These are phyloP conservation scores for Latrodectus elegans DNA, from an alignment of 2,888 invertebrate species.

Conservation along the genomic window DNA sequence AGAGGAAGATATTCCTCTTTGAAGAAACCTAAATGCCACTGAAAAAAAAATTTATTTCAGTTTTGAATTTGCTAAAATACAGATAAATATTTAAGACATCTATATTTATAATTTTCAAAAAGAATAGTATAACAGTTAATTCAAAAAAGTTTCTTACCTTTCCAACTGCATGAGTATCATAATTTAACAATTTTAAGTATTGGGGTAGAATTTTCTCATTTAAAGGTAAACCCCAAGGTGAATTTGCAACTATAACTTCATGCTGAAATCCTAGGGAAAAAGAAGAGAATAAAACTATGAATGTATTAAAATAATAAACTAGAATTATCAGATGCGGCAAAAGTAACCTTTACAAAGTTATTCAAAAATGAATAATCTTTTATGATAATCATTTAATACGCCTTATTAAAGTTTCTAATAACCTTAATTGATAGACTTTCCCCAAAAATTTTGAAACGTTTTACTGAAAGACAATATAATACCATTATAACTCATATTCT, in stretches of 20 bases:
- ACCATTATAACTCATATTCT: too few species aligned
- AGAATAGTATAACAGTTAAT: background rate
- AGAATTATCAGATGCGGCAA: too few species aligned
- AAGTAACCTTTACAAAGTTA: too few species aligned
- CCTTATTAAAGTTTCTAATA: too few species aligned
- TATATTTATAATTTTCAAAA: background rate
- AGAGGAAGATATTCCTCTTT: conserved; percentile 84
- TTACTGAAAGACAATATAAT: too few species aligned
- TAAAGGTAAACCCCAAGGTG: conserved; percentile 88
- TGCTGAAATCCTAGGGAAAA: conserved; percentile 83
- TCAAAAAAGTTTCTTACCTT: conserved; percentile 77
- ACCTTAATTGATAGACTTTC: too few species aligned
- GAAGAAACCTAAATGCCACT: conserved; percentile 88
- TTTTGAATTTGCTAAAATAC: background rate
- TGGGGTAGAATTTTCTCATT: conserved; percentile 87
- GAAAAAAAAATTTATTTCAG: conserved; percentile 56
- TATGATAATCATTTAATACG: too few species aligned
- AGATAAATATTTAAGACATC: background rate
- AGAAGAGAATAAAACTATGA: background rate
- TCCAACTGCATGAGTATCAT: conserved; percentile 86
- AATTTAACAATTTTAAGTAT: conserved; percentile 86
- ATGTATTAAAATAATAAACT: too few species aligned
- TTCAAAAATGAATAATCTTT: too few species aligned
- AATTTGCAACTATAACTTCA: conserved; percentile 83
- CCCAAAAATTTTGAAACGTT: too few species aligned